Conservation (phyloP, 2,113 vertebrate species). For the Hepsetus odoe region DNA sequence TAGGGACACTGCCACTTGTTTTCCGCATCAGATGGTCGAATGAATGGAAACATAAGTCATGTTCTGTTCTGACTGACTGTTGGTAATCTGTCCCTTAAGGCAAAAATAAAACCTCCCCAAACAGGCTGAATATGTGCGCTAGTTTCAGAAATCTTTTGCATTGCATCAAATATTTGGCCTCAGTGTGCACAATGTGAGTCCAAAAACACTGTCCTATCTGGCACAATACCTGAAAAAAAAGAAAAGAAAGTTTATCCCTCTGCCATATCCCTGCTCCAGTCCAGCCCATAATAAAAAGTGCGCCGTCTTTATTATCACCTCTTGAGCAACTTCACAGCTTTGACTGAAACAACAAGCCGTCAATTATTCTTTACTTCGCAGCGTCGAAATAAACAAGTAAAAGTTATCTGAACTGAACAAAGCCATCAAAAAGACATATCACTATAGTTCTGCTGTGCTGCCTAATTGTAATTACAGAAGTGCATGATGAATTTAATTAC, state of each 20-base stretch:
- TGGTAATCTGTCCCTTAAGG: neutral
- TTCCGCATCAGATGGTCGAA: too few relatives aligned
- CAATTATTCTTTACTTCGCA: neutral
- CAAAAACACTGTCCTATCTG: neutral
- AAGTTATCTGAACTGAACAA: neutral
- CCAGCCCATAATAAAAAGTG: neutral
- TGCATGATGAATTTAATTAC: too few relatives aligned
- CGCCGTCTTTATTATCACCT: neutral
- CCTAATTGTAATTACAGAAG: too few relatives aligned
- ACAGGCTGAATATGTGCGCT: neutral
- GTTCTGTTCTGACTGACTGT: too few relatives aligned
- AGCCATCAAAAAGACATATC: too few relatives aligned
- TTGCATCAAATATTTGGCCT: neutral
- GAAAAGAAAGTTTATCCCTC: too few relatives aligned
- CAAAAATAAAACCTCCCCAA: too few relatives aligned
- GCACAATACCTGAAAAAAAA: neutral
- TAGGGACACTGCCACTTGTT: too few relatives aligned
- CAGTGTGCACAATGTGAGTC: neutral
- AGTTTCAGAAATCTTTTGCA: neutral
- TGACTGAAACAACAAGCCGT: neutral
- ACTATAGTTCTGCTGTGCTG: too few relatives aligned
- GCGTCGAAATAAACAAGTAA: neutral
- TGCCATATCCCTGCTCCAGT: neutral
- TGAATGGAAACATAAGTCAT: neutral
- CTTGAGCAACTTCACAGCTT: neutral